Evolutionary conservation across 2,797 vertebrate genomes (phyloP), one percentile per base, ranked within the genome.

Genomic region (Sebastes nivosus): DNA sequence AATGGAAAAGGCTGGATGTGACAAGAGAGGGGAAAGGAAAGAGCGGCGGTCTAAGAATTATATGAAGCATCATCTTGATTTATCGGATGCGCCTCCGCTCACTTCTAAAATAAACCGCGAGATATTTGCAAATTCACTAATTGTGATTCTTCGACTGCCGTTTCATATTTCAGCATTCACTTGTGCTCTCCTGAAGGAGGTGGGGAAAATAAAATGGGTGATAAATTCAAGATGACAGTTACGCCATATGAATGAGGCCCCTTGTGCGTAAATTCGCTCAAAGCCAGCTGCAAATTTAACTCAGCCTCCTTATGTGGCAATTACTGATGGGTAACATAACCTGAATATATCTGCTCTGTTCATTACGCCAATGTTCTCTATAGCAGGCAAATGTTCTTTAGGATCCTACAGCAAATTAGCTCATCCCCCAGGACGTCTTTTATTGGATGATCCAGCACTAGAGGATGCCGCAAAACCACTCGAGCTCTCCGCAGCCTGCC

Each of bases 351-450:
- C 89, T 78, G 87, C 87, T 88, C 80, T 68, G 80, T 86, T 89
- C 91, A 89, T 91, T 91, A 92, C 58, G 65, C 4, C 85, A 29
- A 70, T 79, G 80, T 85, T 89, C 89, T 88, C 87, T 82, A 77
- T 83, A 77, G 89, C 90, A 46, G 86, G 85, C 86, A 90, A 92
- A 90, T 89, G 87, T 92, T 92, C 89, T 91, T 75, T 75, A 79
- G 90, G 83, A 85, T 91, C 90, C 89, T 86, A 89, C 90, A 86
- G 90, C 88, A 84, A 91, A 93, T 93, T 86, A 94, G 88, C 88
- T 79, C 90, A 67, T 86, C 91, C 91, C 88, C 75, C 80, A 84
- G 90, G 91, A 92, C 34, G 18, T 59, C 80, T 91, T 86, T 91
- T 88, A 93, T 93, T 93, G 93, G 90, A 85, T 81, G 89, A 91